Conservation (phyloP, 2,888 invertebrate genomes). For the Diachrysia chrysitis region DNA sequence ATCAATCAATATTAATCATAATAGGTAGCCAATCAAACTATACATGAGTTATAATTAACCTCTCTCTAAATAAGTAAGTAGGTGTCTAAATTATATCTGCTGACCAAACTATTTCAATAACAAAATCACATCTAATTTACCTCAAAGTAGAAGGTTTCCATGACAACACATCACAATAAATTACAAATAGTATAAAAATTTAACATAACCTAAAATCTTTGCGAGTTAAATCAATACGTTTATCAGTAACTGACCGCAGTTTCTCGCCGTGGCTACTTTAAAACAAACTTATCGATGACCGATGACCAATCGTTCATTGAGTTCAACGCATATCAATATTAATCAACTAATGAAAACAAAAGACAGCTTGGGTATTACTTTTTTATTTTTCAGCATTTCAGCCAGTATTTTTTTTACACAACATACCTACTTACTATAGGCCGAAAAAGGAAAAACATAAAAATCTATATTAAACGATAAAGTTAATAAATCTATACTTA, state of each 20-base stretch:
- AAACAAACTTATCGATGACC: conserved; percentile 24
- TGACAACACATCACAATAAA: conserved; percentile 54
- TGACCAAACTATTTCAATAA: not conserved
- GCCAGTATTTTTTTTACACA: not conserved
- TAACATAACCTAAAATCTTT: conserved; percentile 37
- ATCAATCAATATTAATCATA: too few relatives aligned
- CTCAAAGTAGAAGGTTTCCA: conserved; percentile 71
- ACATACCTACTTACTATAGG: not conserved
- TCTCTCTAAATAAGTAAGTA: not conserved
- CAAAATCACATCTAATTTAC: conserved; percentile 50
- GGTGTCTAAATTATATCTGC: not conserved
- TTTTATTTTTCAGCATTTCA: not conserved
- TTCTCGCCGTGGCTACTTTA: conserved; percentile 38
- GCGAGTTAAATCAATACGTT: conserved; percentile 67
- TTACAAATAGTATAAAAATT: conserved; percentile 14
- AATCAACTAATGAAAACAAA: not conserved
- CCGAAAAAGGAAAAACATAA: too few relatives aligned
- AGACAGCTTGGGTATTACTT: not conserved
- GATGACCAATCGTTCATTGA: conserved; percentile 41
- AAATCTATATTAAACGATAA: too few relatives aligned
- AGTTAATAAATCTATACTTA: too few relatives aligned
- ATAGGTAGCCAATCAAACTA: too few relatives aligned
- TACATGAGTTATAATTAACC: not conserved
- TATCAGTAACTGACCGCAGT: conserved; percentile 71
- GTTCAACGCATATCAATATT: conserved; percentile 20